A percentile compares a stretch with the other conserved stretches of the same genome.
These are phyloP conservation scores for Mycteria americana DNA, from an alignment of 2,797 vertebrate species.

Conservation along the genomic window DNA sequence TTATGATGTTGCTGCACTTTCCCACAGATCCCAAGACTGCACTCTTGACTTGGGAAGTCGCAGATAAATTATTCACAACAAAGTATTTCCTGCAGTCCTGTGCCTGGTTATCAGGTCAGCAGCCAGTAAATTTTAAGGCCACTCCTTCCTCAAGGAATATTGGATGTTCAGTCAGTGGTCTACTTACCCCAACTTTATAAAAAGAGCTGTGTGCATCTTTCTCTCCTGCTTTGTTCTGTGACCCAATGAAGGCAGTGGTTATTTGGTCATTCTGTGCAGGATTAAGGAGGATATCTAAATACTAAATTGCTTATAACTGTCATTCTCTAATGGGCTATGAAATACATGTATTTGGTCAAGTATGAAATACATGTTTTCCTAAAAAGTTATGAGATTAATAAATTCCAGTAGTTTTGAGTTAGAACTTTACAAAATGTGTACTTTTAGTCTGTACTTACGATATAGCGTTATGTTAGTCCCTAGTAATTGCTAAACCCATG, in stretches of 20 bases:
- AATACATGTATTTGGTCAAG: background rate
- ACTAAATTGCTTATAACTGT: background rate
- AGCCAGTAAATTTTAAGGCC: background rate
- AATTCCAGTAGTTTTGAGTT: background rate
- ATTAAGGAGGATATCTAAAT: background rate
- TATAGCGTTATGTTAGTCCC: background rate
- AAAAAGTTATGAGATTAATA: background rate
- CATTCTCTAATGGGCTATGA: background rate
- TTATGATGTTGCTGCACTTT: background rate
- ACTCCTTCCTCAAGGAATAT: background rate
- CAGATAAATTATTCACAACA: background rate
- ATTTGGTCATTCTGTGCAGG: background rate
- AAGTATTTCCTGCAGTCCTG: background rate
- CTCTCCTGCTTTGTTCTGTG: background rate
- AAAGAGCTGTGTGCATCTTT: background rate
- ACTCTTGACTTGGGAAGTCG: background rate
- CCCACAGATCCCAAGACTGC: background rate
- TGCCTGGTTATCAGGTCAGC: background rate
- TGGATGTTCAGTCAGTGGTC: rapidly evolving
- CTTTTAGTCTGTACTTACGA: background rate
- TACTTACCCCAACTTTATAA: background rate
- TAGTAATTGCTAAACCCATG: background rate
- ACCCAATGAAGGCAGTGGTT: background rate
- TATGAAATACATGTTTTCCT: background rate
- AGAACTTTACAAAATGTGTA: background rate